Evolutionary conservation across 1,140 invertebrate genomes (phyloP).

Genomic region (Popillia japonica): DNA sequence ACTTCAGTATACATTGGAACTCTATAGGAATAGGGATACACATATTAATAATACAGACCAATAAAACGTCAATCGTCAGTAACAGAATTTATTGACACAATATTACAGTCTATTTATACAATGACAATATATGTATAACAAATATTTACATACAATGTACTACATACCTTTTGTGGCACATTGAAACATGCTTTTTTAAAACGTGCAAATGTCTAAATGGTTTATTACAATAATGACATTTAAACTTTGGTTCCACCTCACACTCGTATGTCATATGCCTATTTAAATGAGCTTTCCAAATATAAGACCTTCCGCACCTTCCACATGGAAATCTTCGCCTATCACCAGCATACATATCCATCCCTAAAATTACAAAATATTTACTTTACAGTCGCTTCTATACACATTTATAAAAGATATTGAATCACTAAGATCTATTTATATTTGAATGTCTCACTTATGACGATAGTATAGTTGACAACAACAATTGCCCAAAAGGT

Average conservation of each 20-base stretch:
- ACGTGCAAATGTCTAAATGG: slow-evolving; percentile 11
- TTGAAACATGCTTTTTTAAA: neutral
- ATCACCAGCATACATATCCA: neutral
- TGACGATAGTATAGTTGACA: no score
- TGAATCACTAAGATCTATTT: no score
- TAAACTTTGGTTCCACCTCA: slow-evolving; percentile 64
- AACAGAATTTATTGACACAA: neutral
- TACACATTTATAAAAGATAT: neutral
- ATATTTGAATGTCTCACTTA: no score
- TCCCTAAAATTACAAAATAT: slow-evolving; percentile 4
- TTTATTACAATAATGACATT: slow-evolving; percentile 54
- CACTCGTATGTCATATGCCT: slow-evolving; percentile 64
- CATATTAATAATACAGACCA: no score
- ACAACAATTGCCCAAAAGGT: no score
- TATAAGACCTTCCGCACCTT: slow-evolving; percentile 47
- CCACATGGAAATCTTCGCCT: slow-evolving; percentile 29
- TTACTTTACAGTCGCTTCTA: neutral
- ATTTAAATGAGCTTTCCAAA: slow-evolving; percentile 63
- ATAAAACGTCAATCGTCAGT: no score
- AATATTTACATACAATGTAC: neutral
- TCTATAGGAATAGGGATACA: no score
- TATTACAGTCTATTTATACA: neutral
- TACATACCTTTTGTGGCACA: neutral
- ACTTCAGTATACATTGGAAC: no score
- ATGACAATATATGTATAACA: neutral